Evolutionary conservation across 2,888 invertebrate species (phyloP).

Genomic region (Anthophora plumipes): DNA sequence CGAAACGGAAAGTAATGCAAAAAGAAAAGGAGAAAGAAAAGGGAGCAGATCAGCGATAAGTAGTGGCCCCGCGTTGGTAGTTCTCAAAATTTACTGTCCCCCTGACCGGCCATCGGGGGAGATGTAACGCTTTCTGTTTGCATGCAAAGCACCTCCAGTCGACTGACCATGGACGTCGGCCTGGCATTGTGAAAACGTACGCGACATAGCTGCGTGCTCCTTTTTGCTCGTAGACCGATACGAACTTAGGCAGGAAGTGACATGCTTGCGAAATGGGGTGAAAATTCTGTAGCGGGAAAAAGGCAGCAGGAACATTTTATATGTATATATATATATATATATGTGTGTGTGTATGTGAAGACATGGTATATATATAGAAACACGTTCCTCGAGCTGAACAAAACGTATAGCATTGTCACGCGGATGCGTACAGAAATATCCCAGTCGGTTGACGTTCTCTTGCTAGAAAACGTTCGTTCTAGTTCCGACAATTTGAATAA

Average conservation of each 20-base stretch:
- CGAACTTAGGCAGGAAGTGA: slow-evolving; percentile 72
- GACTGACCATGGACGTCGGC: slow-evolving; percentile 69
- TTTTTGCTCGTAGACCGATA: slow-evolving; percentile 68
- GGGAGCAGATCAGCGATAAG: slow-evolving; percentile 54
- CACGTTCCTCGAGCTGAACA: slow-evolving; percentile 21
- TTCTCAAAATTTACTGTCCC: slow-evolving; percentile 71
- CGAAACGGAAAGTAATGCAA: slow-evolving; percentile 21
- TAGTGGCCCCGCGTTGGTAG: slow-evolving; percentile 57
- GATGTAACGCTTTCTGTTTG: slow-evolving; percentile 72
- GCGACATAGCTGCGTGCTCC: slow-evolving; percentile 53
- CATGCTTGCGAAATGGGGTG: slow-evolving; percentile 75
- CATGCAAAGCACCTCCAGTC: slow-evolving; percentile 74
- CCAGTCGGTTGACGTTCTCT: slow-evolving; percentile 23
- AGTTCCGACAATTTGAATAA: slow-evolving; percentile 31
- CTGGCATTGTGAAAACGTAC: slow-evolving; percentile 65
- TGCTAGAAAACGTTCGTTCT: slow-evolving; percentile 30
- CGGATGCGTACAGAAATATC: slow-evolving; percentile 48
- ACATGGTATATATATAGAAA: slow-evolving; percentile 37
- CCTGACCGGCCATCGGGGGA: slow-evolving; percentile 47
- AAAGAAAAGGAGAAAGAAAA: slow-evolving; percentile 51
- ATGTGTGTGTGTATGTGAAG: not conserved
- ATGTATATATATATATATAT: slow-evolving; percentile 22
- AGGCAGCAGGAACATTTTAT: slow-evolving; percentile 45
- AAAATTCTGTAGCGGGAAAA: slow-evolving; percentile 71
- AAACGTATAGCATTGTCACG: slow-evolving; percentile 32